Percentiles rank a stretch among this genome's conserved stretches.
phyloP scores from a whole-genome alignment of 2,888 invertebrate genomes.

The Heliconius aoede region DNA sequence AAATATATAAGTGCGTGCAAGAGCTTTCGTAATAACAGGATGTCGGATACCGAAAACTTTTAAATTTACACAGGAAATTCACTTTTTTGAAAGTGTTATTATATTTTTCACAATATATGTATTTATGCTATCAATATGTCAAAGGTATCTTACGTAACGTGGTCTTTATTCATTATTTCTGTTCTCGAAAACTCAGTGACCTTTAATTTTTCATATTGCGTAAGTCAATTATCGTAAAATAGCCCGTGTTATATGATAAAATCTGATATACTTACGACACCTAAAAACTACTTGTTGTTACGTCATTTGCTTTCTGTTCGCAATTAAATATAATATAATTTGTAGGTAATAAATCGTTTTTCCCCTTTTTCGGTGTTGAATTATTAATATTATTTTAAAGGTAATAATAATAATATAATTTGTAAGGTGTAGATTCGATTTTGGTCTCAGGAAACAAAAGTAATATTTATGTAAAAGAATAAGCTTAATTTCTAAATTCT shows the following conservation, averaged over 20 bases:
- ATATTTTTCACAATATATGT: not conserved
- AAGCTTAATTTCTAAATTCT: too few species aligned
- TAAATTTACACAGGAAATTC: not conserved
- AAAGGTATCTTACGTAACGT: conserved; percentile 39
- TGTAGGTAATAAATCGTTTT: not conserved
- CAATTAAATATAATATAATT: conserved; percentile 29
- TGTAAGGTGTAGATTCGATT: too few species aligned
- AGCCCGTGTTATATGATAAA: conserved; percentile 28
- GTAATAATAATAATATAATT: too few species aligned
- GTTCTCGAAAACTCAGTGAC: conserved; percentile 37
- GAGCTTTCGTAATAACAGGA: conserved; percentile 2
- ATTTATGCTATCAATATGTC: conserved; percentile 13
- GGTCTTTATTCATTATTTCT: conserved; percentile 44
- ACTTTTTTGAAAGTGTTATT: conserved; percentile 1
- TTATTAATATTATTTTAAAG: too few species aligned
- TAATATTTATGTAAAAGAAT: too few species aligned
- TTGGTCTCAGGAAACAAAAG: too few species aligned
- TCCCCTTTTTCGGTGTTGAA: too few species aligned
- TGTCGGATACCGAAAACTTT: not conserved
- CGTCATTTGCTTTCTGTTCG: conserved; percentile 37
- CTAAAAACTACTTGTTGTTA: conserved; percentile 26
- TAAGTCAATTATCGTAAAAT: conserved; percentile 33
- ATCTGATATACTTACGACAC: conserved; percentile 44
- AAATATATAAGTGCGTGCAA: not conserved
- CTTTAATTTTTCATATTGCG: conserved; percentile 37